phyloP scores from a whole-genome alignment of 2,113 vertebrate genomes.

The Muntiacus reevesi region DNA sequence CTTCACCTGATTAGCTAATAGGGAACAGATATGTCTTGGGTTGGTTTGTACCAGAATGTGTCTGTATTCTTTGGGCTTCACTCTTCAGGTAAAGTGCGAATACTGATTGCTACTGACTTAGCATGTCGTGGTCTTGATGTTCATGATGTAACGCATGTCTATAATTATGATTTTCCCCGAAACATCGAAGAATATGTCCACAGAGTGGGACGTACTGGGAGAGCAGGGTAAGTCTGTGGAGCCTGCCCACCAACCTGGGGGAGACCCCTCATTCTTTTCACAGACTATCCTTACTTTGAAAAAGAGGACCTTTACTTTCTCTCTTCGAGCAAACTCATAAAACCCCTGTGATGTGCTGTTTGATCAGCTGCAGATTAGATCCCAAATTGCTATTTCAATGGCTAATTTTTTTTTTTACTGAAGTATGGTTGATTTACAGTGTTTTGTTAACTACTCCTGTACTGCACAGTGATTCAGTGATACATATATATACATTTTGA shows the following conservation, averaged over 20 bases:
- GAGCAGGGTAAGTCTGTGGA: slow-evolving; percentile 88
- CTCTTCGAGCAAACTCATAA: neutral
- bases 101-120: slow-evolving; percentile 95
- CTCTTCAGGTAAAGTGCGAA: slow-evolving; percentile 88
- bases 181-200: slow-evolving; percentile 98
- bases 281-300: neutral
- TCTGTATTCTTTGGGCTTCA: neutral
- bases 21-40: neutral
- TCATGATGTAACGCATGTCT: slow-evolving; percentile 92
- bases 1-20: neutral
- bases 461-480: neutral
- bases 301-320: neutral
- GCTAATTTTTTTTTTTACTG: neutral
- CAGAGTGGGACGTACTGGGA: slow-evolving; percentile 93
- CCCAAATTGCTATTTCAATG: neutral
- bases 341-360: neutral
- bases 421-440: neutral
- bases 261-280: neutral
- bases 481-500: neutral
- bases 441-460: neutral
- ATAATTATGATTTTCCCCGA: slow-evolving; percentile 96
- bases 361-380: neutral
- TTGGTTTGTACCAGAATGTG: neutral
- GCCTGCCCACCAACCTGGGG: neutral
- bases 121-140: slow-evolving; percentile 96